Evolutionary conservation across 1,140 invertebrate genomes (phyloP).

Genomic region (Polyergus mexicanus): DNA sequence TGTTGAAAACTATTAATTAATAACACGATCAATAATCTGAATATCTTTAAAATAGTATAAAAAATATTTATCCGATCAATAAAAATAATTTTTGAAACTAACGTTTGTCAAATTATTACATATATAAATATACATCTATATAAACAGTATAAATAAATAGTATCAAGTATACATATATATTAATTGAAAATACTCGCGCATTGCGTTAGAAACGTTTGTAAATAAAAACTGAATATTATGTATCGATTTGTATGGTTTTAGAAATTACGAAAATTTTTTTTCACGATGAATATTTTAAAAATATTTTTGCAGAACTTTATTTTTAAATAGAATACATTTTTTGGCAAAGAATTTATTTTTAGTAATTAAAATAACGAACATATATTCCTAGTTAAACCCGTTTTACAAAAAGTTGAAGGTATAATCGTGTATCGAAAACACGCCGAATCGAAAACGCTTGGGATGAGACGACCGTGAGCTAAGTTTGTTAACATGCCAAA

Average conservation of each 20-base stretch:
- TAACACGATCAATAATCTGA: not conserved
- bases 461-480: not conserved
- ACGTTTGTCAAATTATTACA: not conserved
- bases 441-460: not conserved
- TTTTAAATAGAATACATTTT: not conserved
- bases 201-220: not conserved
- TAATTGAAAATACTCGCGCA: not conserved
- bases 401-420: not conserved
- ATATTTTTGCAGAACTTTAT: not conserved
- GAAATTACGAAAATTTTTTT: not conserved
- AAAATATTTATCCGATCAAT: not conserved
- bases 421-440: not conserved
- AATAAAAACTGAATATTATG: not conserved
- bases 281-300: not conserved
- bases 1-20: not conserved
- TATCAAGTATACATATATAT: not conserved
- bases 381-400: not conserved
- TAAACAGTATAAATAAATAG: too few relatives aligned
- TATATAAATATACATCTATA: too few relatives aligned
- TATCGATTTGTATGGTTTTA: not conserved
- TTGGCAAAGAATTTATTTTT: not conserved
- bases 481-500: slow-evolving; percentile 20
- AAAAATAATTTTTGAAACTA: slow-evolving; percentile 1
- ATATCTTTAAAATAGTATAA: not conserved
- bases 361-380: not conserved